Evolutionary conservation across 2,113 vertebrate genomes (phyloP).

Genomic region (Ammodytes marinus): DNA sequence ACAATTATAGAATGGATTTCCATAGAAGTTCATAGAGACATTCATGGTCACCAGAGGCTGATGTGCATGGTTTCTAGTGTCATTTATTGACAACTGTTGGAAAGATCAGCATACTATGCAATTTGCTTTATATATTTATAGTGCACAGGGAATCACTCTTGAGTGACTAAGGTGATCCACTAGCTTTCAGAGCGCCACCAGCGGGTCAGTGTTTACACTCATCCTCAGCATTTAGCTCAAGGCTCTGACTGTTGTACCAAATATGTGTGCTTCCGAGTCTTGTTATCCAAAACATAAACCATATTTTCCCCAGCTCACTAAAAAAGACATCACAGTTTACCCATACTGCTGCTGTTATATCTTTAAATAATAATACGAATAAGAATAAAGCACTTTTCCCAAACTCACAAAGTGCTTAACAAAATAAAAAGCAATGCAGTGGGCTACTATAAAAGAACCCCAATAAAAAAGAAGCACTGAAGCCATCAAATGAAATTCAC

Average conservation of each 20-base stretch:
- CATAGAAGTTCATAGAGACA: not conserved
- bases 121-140: not conserved
- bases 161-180: not conserved
- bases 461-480: not conserved
- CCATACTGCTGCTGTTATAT: too few species aligned
- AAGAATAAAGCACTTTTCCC: not conserved
- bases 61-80: not conserved
- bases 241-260: not conserved
- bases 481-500: not conserved
- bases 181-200: not conserved
- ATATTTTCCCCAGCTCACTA: not conserved
- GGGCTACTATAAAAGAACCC: not conserved
- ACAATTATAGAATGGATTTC: not conserved
- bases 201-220: not conserved
- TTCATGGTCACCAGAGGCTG: not conserved
- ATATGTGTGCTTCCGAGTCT: not conserved
- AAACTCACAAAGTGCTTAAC: not conserved
- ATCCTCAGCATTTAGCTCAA: not conserved
- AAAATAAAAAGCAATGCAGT: not conserved
- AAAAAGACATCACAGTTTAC: too few species aligned
- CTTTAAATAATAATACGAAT: not conserved
- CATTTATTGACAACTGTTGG: not conserved
- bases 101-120: too few species aligned
- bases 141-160: not conserved
- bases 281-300: not conserved